These are phyloP conservation scores for Ardeotis arabs DNA, from an alignment of 2,113 vertebrate species.

Conservation along the genomic window DNA sequence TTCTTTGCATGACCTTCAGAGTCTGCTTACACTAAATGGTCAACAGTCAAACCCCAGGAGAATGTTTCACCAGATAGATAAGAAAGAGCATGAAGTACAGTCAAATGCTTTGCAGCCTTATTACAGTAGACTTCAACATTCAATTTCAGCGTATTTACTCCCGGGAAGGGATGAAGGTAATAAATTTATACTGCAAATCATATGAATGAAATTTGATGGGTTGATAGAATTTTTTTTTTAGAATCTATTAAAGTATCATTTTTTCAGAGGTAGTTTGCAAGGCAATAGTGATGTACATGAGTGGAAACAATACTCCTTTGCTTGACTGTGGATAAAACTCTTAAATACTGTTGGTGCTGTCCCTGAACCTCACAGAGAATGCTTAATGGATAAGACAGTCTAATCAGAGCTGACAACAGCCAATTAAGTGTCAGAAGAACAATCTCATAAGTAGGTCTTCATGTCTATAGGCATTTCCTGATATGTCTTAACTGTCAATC, in stretches of 20 bases:
- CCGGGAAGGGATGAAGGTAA: neutral
- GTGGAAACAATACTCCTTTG: neutral
- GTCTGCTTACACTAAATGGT: conserved; percentile 30
- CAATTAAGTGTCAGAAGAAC: conserved; percentile 69
- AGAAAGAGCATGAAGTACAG: neutral
- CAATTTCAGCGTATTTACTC: neutral
- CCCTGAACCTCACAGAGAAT: neutral
- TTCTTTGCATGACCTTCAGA: conserved; percentile 43
- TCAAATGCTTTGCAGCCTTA: conserved; percentile 10
- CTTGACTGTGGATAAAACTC: conserved; percentile 13
- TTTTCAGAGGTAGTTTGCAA: conserved; percentile 54
- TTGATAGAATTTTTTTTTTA: neutral
- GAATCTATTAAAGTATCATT: neutral
- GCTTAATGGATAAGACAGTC: conserved; percentile 28
- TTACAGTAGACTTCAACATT: conserved; percentile 1
- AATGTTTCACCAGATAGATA: conserved; percentile 48
- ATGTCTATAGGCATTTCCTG: conserved; percentile 67
- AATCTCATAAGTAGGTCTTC: conserved; percentile 63
- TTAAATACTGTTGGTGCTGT: conserved; percentile 19
- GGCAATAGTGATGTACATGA: neutral
- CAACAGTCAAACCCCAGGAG: conserved; percentile 56
- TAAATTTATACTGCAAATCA: neutral
- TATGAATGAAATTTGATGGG: neutral
- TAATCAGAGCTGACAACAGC: conserved; percentile 49
- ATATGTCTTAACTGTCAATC: conserved; percentile 69